phyloP scores from a whole-genome alignment of 2,797 vertebrate genomes.

The Scarus forsteni region DNA sequence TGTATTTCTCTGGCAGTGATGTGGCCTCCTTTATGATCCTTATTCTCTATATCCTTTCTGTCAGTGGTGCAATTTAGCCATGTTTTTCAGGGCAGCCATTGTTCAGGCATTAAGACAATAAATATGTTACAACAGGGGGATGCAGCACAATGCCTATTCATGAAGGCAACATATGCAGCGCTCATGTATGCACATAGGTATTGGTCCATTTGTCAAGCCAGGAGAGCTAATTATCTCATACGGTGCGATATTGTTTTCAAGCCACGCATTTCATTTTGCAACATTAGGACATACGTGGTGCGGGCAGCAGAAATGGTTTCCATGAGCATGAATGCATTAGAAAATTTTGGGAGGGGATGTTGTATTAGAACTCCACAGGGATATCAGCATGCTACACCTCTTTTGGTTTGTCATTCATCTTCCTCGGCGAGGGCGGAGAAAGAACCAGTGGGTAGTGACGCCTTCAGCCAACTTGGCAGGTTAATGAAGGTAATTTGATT shows the following conservation, averaged over 20 bases:
- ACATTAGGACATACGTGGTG: slow-evolving; percentile 97
- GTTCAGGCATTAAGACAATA: slow-evolving; percentile 79
- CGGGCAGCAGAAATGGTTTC: slow-evolving; percentile 91
- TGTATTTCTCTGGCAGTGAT: slow-evolving; percentile 25
- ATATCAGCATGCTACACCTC: slow-evolving; percentile 89
- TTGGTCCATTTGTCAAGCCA: slow-evolving; percentile 98
- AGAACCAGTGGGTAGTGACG: slow-evolving; percentile 93
- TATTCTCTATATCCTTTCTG: slow-evolving; percentile 39
- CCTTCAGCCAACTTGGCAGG: slow-evolving; percentile 97
- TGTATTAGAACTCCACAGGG: slow-evolving; percentile 94
- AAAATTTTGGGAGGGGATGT: slow-evolving; percentile 95
- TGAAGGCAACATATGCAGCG: slow-evolving; percentile 91
- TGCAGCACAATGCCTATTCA: slow-evolving; percentile 87
- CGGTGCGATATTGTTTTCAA: slow-evolving; percentile 91
- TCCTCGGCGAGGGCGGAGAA: slow-evolving; percentile 75
- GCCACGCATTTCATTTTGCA: slow-evolving; percentile 93
- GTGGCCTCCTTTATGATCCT: slow-evolving; percentile 45
- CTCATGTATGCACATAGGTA: slow-evolving; percentile 98
- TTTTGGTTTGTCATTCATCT: slow-evolving; percentile 90
- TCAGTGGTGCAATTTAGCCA: slow-evolving; percentile 55
- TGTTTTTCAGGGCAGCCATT: slow-evolving; percentile 42
- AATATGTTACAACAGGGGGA: slow-evolving; percentile 88
- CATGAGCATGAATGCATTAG: slow-evolving; percentile 99
- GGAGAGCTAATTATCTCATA: slow-evolving; percentile 97
- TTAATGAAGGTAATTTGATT: slow-evolving; percentile 99